Base-by-base conservation (phyloP, 2,888 invertebrate genomes). In the Torymus aiolomorphi region DNA sequence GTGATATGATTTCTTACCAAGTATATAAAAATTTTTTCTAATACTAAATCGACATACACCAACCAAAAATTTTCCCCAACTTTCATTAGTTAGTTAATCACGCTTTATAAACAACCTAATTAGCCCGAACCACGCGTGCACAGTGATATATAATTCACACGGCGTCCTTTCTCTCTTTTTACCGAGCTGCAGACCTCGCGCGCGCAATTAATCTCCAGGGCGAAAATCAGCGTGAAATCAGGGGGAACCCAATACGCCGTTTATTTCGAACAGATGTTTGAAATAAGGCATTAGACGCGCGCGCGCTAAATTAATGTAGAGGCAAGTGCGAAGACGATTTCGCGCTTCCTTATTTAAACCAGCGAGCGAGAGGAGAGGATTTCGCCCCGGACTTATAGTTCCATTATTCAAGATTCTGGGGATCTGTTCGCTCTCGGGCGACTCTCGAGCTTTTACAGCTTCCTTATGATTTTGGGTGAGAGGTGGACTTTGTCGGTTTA, bases 271-370 rank as follows among this genome's bases (percentile, higher is more conserved):
- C 77, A 59, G 66, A 73, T 67, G 62, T 67, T 78, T 57, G 67
- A 56, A 57, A 78, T 76, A 70, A 70, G 70, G 70, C 62, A 63
- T 70, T 76, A 76, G 70, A 20, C 77, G 63, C 52, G 63, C 69
- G 62, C 14, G 65, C 76, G 61, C 80, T 20, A 62, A 78, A 78
- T 78, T 78, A 78, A 74, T 74, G 78, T 69, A 67, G 73, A 69
- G 73, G 74, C 78, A 78, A 78, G 74, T 74, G 78, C 69, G 66
- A 78, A 62, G 77, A 59, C 63, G 67, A 71, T 72, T 66, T 77
- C 24, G 72, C 71, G 70, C 73, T 74, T 63, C 72, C 76, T 77
- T 57, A 66, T 72, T 52, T 63, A 67, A 77, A 65, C 51, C 57
- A 2, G 49, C 18, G 57, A 12, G 18, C 49, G 11, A 16, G 13